Base-by-base conservation (phyloP, 2,888 invertebrate genomes). In the Morinoia aosen region DNA sequence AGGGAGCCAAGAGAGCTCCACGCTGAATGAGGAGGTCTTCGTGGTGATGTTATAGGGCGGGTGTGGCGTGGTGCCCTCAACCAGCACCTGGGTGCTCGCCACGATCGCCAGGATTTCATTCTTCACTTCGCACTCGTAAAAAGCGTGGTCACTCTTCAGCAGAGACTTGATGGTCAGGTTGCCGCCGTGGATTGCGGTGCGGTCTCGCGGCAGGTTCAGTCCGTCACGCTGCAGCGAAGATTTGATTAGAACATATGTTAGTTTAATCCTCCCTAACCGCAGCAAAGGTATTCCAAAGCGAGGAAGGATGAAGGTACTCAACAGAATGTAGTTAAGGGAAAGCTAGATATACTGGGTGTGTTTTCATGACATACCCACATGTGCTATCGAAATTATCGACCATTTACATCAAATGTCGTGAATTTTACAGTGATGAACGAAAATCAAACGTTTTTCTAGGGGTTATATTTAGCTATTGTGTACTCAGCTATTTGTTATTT, bases 11-110 rank as follows among this genome's bases (percentile, higher is more conserved):
- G 98, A 98, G 96, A 99, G 97, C 95, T 98, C 98, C 96, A 99
- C 99, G 96, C 98, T 98, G 97, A 99, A 99, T 97, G 99, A 98
- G 0, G 98, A 98, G 91, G 99, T 98, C 94, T 98, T 98, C 88
- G 99, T 99, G 58, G 99, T 98, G 96, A 99, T 98, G 97, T 99
- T 99, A 98, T 99, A 99, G 0, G 99, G 99, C 91, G 99, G 99
- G 97, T 99, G 99, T 39, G 99, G 99, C 97, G 99, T 99, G 39
- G 99, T 99, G 96, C 99, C 99, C 97, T 99, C 98, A 97, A 99
- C 98, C 97, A 99, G 98, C 96, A 99, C 97, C 95, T 96, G 96
- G 10, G 96, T 96, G 57, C 96, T 95, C 48, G 96, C 95, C 64
- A 96, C 96, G 25, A 96, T 94, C 19, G 95, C 95, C 40, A 96